Base-by-base conservation (phyloP, 2,888 invertebrate species). In the Hanleya hanleyi region DNA sequence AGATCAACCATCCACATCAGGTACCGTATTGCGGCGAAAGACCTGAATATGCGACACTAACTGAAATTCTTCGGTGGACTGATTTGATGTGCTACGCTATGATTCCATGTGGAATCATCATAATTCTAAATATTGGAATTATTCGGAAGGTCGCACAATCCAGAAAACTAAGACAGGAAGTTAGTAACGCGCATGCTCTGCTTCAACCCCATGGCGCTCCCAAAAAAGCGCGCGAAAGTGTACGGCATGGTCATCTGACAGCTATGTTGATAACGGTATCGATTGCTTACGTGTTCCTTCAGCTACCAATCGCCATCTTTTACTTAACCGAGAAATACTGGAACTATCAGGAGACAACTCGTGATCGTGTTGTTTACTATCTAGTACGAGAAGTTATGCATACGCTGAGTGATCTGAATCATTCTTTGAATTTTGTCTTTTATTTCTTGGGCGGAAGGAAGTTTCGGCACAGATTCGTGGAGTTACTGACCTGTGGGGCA, bases 191-290 rank as follows among this genome's bases (percentile, higher is more conserved):
- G 2, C 57, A 57, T 4, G 22, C 26, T 4, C 4, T 22, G 57
- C 12, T 22, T 4, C 4, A 32, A 29, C 22, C 4, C 1, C 2
- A 18, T 29, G 57, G 3, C 29, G 26, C 12, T 7, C 4, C 29
- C 12, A 29, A 22, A 15, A 57, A 3, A 22, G 4, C 29, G 4
- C 57, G 1, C 4, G 29, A 1, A 15, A 22, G 22, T 2, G 22
- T 7, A 57, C 57, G 15, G 22, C 57, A 57, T 32, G 12, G 4
- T 7, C 22, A 26, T 26, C 29, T 57, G 32, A 29, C 57, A 4
- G 57, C 29, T 26, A 57, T 57, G 57, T 26, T 57, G 57, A 32
- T 57, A 29, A 57, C 57, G 22, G 57, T 57, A 26, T 57, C 57
- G 22, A 26, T 57, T 4, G 57, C 57, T 32, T 57, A 29, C 29